Percentiles rank a stretch among this genome's conserved stretches.
Conservation (phyloP, 1,140 invertebrate species). For the Armadillidium nasatum region DNA sequence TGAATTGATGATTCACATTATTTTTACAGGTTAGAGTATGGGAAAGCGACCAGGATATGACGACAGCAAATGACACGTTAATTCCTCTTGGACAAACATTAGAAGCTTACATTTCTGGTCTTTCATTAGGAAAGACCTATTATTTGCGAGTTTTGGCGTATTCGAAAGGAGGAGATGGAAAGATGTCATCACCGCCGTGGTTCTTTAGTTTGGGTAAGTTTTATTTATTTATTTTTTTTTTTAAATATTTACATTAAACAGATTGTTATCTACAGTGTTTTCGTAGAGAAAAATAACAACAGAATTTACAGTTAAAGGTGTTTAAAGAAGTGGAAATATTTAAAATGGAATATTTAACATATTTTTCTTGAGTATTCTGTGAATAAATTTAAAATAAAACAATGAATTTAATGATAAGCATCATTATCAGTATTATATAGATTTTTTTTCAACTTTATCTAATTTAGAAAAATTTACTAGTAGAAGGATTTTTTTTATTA, state of each 20-base stretch:
- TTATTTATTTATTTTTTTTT: background rate
- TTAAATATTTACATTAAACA: background rate
- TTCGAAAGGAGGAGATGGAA: constrained; percentile 88
- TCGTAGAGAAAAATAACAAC: too few species aligned
- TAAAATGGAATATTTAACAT: too few species aligned
- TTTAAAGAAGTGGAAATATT: too few species aligned
- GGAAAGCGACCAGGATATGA: constrained; percentile 89
- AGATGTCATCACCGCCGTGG: constrained; percentile 87
- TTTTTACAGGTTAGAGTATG: constrained; percentile 69
- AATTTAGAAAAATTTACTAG: too few species aligned
- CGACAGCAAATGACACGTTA: constrained; percentile 79
- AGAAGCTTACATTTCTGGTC: constrained; percentile 67
- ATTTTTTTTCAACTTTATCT: too few species aligned
- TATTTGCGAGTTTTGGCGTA: constrained; percentile 83
- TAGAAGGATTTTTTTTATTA: too few species aligned
- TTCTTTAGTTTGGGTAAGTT: constrained; percentile 59
- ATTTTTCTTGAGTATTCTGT: too few species aligned
- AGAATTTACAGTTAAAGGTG: too few species aligned
- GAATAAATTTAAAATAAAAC: too few species aligned
- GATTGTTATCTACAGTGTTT: background rate
- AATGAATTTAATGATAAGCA: too few species aligned
- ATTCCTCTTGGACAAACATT: constrained; percentile 68
- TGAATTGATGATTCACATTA: too few species aligned
- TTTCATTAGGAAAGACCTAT: constrained; percentile 79
- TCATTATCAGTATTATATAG: too few species aligned